Evolutionary conservation across 2,113 vertebrate genomes (phyloP).

Genomic region (Regulus satrapa): DNA sequence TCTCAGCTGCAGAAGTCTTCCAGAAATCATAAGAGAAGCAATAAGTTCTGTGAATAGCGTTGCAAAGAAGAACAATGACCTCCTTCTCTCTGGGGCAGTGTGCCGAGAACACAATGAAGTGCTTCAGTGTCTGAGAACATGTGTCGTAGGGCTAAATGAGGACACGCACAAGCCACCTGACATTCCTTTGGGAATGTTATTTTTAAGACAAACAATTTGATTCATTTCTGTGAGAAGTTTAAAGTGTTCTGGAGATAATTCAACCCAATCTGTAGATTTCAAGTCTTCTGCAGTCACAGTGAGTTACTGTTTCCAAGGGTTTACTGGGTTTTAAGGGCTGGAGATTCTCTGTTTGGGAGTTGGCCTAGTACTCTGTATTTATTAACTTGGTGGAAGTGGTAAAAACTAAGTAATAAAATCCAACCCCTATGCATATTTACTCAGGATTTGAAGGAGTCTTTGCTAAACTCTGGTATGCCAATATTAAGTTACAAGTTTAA

Average conservation of each 20-base stretch:
- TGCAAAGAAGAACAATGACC: not conserved
- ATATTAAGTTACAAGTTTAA: not conserved
- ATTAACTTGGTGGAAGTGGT: not conserved
- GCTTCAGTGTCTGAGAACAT: constrained; percentile 33
- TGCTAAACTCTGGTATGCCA: not conserved
- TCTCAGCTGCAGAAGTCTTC: constrained; percentile 19
- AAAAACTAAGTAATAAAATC: not conserved
- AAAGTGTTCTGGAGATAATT: not conserved
- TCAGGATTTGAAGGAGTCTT: not conserved
- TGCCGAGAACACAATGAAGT: constrained; percentile 29
- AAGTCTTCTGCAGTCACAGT: not conserved
- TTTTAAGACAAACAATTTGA: constrained; percentile 6
- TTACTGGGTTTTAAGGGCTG: not conserved
- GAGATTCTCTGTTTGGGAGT: not conserved
- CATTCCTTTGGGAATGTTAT: not conserved
- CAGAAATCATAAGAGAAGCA: constrained; percentile 17
- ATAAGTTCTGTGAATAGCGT: not conserved
- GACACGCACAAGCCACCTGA: constrained; percentile 19
- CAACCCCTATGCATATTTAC: not conserved
- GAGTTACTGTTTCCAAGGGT: not conserved
- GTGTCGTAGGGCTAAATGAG: constrained; percentile 12
- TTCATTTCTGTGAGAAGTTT: not conserved
- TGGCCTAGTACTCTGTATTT: not conserved
- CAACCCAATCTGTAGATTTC: not conserved
- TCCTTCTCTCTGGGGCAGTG: not conserved